phyloP scores from a whole-genome alignment of 2,113 vertebrate species.

The Gobiocypris rarus region DNA sequence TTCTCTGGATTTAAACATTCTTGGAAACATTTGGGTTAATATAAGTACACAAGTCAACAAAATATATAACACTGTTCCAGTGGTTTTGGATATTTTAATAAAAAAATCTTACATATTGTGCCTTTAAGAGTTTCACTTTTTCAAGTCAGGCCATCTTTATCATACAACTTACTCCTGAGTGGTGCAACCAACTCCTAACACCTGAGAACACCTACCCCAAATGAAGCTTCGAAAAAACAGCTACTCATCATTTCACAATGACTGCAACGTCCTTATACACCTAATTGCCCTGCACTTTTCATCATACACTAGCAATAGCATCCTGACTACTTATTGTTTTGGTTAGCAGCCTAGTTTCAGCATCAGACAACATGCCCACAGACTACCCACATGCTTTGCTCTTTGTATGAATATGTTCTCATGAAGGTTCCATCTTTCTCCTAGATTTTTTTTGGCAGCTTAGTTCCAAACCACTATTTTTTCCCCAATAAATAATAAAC shows the following conservation, averaged over 20 bases:
- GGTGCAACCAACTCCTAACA: not conserved
- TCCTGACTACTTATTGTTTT: not conserved
- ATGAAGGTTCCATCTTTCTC: not conserved
- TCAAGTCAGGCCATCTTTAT: not conserved
- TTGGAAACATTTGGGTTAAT: too few species aligned
- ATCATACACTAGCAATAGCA: not conserved
- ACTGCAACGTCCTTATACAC: not conserved
- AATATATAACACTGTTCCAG: too few species aligned
- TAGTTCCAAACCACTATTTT: too few species aligned
- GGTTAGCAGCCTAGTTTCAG: conserved; percentile 2
- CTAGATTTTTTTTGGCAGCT: too few species aligned
- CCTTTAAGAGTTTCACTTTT: too few species aligned
- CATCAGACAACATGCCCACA: not conserved
- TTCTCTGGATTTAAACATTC: too few species aligned
- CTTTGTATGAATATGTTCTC: not conserved
- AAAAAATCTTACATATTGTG: too few species aligned
- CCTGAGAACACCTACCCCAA: conserved; percentile 1
- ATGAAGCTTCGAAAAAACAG: not conserved
- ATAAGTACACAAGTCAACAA: too few species aligned
- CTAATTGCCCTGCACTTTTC: not conserved
- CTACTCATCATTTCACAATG: not conserved
- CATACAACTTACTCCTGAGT: not conserved
- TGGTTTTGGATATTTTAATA: too few species aligned
- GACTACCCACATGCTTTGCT: not conserved
- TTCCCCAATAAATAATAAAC: not conserved